Evolutionary conservation across 2,888 invertebrate genomes (phyloP).

Genomic region (Ramazzottius varieornatus): DNA sequence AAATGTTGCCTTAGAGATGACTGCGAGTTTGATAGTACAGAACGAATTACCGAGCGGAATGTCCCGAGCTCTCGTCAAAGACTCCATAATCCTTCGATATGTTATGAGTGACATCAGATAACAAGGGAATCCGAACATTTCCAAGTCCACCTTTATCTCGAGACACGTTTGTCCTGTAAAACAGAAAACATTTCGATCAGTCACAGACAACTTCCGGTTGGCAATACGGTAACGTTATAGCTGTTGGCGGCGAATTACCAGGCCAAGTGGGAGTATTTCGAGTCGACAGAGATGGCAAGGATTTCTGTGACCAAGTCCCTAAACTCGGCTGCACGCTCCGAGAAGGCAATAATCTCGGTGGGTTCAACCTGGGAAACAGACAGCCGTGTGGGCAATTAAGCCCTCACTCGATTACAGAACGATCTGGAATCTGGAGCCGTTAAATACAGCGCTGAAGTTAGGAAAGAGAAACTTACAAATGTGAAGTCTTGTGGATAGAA

Average conservation of each 20-base stretch:
- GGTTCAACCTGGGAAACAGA: background rate
- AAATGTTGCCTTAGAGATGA: background rate
- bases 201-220: too few relatives aligned
- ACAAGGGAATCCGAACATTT: slow-evolving; percentile 5
- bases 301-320: slow-evolving; percentile 4
- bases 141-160: slow-evolving; percentile 6
- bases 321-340: slow-evolving; percentile 4
- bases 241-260: background rate
- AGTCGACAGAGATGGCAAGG: slow-evolving; percentile 4
- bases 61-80: background rate
- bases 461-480: background rate
- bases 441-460: background rate
- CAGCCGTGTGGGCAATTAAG: too few relatives aligned
- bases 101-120: slow-evolving; percentile 1
- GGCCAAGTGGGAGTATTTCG: slow-evolving; percentile 4
- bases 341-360: slow-evolving; percentile 6
- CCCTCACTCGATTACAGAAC: too few relatives aligned
- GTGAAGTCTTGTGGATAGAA: slow-evolving; percentile 1
- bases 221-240: background rate
- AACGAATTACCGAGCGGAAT: background rate
- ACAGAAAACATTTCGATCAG: background rate
- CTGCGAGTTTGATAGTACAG: background rate
- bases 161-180: background rate
- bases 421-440: background rate
- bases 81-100: slow-evolving; percentile 5